Evolutionary conservation across 2,113 vertebrate species (phyloP).

Genomic region (Mormoops blainvillei): DNA sequence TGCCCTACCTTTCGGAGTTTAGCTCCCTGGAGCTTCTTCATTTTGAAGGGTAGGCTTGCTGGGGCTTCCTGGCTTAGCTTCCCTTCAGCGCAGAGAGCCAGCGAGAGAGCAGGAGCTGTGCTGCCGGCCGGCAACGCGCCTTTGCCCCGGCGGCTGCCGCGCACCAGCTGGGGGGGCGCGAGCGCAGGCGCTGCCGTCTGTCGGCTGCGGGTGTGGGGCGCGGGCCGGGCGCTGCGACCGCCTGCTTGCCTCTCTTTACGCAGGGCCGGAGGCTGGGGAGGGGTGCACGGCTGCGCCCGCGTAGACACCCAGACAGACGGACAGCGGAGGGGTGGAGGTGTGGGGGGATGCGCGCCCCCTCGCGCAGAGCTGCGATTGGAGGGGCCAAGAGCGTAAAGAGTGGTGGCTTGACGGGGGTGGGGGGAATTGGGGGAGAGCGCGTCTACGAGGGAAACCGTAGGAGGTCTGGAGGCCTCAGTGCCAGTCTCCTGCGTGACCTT

Average conservation of each 20-base stretch:
- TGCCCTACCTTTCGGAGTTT: constrained; percentile 81
- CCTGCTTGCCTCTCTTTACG: background rate
- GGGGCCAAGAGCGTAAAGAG: background rate
- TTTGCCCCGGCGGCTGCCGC: constrained; percentile 48
- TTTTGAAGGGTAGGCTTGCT: constrained; percentile 73
- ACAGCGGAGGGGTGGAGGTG: background rate
- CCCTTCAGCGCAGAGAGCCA: background rate
- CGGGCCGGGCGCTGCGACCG: background rate
- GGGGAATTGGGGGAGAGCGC: background rate
- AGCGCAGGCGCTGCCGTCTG: constrained; percentile 18
- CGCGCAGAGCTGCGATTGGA: constrained; percentile 59
- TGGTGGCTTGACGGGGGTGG: background rate
- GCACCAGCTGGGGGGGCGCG: constrained; percentile 30
- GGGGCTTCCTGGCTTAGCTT: constrained; percentile 3
- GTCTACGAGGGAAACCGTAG: background rate
- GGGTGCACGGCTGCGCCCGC: background rate
- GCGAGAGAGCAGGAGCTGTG: background rate
- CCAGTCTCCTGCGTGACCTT: constrained; percentile 53
- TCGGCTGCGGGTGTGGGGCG: constrained; percentile 22
- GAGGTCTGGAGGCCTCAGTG: background rate
- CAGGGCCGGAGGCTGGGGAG: constrained; percentile 5
- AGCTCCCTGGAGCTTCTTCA: constrained; percentile 82
- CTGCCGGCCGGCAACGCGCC: background rate
- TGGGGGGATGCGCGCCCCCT: constrained; percentile 45
- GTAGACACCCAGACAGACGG: background rate